Percentiles rank a stretch among this genome's conserved stretches.
Conservation (phyloP, 2,113 vertebrate genomes). For the Plotosus lineatus region DNA sequence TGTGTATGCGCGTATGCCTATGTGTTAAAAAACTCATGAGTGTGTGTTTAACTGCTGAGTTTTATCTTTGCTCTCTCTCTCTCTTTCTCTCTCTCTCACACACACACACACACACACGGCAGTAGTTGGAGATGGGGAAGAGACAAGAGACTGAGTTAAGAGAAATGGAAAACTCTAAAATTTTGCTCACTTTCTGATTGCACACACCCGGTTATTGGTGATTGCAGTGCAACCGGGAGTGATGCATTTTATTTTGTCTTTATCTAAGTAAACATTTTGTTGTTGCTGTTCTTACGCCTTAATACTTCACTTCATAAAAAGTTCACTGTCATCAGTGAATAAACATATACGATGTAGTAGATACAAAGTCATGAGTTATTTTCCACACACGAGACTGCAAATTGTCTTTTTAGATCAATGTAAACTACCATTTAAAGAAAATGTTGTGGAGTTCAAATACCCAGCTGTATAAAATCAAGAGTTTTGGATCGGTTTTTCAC, state of each 20-base stretch:
- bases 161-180: background rate
- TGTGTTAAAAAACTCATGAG: slow-evolving; percentile 20
- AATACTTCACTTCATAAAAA: background rate
- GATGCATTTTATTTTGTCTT: background rate
- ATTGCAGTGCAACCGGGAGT: background rate
- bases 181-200: background rate
- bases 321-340: background rate
- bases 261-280: background rate
- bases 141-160: background rate
- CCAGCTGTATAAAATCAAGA: background rate
- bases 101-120: too few species aligned
- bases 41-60: slow-evolving; percentile 9
- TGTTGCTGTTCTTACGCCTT: background rate
- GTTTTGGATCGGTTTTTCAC: background rate
- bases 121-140: background rate
- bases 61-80: slow-evolving; percentile 24
- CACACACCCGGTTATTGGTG: background rate
- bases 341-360: background rate
- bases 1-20: background rate
- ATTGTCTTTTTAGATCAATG: background rate
- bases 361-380: too few species aligned
- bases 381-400: background rate
- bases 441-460: background rate
- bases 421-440: background rate
- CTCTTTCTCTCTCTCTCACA: too few species aligned